Base-by-base conservation (phyloP, 2,113 vertebrate species). In the Solenodon paradoxus region DNA sequence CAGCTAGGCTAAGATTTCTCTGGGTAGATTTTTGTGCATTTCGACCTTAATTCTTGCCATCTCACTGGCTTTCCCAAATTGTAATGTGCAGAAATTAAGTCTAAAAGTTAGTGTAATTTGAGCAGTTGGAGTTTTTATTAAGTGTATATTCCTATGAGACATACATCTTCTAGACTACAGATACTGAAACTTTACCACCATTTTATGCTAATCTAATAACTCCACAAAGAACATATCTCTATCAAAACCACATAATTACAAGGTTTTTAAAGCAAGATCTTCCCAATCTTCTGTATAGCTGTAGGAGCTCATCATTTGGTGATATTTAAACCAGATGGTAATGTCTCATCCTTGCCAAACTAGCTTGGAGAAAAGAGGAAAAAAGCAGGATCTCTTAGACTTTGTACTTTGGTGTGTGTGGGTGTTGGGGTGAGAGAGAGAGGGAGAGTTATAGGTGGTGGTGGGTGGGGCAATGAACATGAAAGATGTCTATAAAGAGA, bases 321-420 rank as follows among this genome's bases (percentile, higher is more conserved):
- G 40, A 53, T 86, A 87, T 75, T 95, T 95, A 87, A 96, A 79
- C 82, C 94, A 92, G 87, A 92, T 92, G 92, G 82, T 49, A 69
- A 55, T 0, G 0, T 68, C 32, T 92, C 63, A 47, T 89, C 30
- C 11, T 90, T 74, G 28, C 57, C 66, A 95, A 61, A n/a, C 40
- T 81, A 22, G 71, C 57, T 83, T 75, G 63, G 32, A 84, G 32
- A 35, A 22, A 53, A 83, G 66, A 89, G 64, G 35, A 32, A 28
- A n/a, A 45, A 26, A 57, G 26, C 38, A 30, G 80, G 71, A 17
- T 26, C 22, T 79, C 17, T 71, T 47, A 30, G 63, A 35, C n/a
- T 71, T 63, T 83, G 51, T 40, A n/a, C 32, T 66, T 28, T 84
- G 55, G 63, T 32, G 3, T 51, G 26, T 88, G 51, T 59, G 38